Evolutionary conservation across 2,888 invertebrate species (phyloP).

Genomic region (Standfussiana lucernea): DNA sequence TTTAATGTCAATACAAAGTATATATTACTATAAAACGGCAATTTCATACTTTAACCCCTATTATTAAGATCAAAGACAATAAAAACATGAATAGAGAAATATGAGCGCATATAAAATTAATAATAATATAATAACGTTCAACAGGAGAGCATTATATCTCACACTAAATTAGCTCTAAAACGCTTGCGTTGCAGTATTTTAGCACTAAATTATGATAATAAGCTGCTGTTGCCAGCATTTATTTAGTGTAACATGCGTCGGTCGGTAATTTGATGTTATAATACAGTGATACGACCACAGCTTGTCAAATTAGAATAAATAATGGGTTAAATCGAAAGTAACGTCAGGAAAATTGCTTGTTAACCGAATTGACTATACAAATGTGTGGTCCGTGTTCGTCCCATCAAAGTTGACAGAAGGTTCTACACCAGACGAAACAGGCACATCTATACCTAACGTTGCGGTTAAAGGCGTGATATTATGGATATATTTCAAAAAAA

Average conservation of each 20-base stretch:
- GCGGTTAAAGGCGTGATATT: neutral
- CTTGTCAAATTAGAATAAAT: slow-evolving; percentile 21
- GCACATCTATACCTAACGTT: neutral
- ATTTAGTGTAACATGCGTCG: slow-evolving; percentile 35
- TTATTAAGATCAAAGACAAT: neutral
- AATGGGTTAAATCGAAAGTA: neutral
- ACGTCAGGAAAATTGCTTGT: neutral
- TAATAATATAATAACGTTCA: slow-evolving; percentile 34
- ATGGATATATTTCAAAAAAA: neutral
- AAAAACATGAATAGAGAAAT: neutral
- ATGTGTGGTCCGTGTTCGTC: too few relatives aligned
- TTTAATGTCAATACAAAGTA: too few relatives aligned
- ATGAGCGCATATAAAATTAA: slow-evolving; percentile 28
- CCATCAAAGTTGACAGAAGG: too few relatives aligned
- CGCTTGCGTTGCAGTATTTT: slow-evolving; percentile 47
- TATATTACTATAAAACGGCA: too few relatives aligned
- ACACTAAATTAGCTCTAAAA: slow-evolving; percentile 57
- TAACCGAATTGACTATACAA: neutral
- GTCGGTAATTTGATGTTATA: slow-evolving; percentile 28
- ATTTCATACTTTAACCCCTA: too few relatives aligned
- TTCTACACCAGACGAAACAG: too few relatives aligned
- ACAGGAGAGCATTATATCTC: slow-evolving; percentile 41
- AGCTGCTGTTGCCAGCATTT: slow-evolving; percentile 24
- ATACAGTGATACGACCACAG: slow-evolving; percentile 10
- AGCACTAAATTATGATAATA: slow-evolving; percentile 54